Evolutionary conservation across 2,888 invertebrate species (phyloP).

Genomic region (Macropis europaea): DNA sequence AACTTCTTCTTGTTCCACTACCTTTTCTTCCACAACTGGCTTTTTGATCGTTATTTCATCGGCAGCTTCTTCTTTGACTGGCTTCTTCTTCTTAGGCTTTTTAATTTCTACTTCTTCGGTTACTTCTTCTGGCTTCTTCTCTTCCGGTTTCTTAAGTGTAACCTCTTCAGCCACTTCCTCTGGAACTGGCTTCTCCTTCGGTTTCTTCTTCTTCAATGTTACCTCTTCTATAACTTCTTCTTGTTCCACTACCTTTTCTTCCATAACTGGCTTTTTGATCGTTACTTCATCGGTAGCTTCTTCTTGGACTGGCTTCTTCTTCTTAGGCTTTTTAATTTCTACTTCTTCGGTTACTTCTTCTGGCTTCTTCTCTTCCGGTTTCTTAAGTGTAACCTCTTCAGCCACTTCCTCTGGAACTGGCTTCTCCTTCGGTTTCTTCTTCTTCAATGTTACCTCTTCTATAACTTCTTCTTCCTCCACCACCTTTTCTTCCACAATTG

Average conservation of each 20-base stretch:
- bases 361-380: conserved; percentile 71
- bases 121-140: too few relatives aligned
- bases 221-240: conserved; percentile 78
- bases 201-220: conserved; percentile 76
- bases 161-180: conserved; percentile 61
- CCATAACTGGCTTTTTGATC: conserved; percentile 62
- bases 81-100: too few relatives aligned
- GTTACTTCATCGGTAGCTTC: conserved; percentile 80
- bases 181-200: conserved; percentile 70
- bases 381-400: conserved; percentile 63
- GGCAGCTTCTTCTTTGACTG: too few relatives aligned
- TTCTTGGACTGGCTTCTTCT: conserved; percentile 62
- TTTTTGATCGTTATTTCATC: conserved; percentile 79
- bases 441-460: conserved; percentile 79
- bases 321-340: conserved; percentile 57
- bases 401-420: conserved; percentile 57
- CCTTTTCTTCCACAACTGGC: conserved; percentile 69
- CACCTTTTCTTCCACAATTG: conserved; percentile 79
- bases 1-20: conserved; percentile 67
- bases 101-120: too few relatives aligned
- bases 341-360: conserved; percentile 61
- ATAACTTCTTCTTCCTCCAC: conserved; percentile 75
- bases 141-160: too few relatives aligned
- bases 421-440: conserved; percentile 68
- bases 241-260: conserved; percentile 75